These are phyloP conservation scores for Euplagia quadripunctaria DNA, from an alignment of 2,888 invertebrate species.

Conservation along the genomic window DNA sequence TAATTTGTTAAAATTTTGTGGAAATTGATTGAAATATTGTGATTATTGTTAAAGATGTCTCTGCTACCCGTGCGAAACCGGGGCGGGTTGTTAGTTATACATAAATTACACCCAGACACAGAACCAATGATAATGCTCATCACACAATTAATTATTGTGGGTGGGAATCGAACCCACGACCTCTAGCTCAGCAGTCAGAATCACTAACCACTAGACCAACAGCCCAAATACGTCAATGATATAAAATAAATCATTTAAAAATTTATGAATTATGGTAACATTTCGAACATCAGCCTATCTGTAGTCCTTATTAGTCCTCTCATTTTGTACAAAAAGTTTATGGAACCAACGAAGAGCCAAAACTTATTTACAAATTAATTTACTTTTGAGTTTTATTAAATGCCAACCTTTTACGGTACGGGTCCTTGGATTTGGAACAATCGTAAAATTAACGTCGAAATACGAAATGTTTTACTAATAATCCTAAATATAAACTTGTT, in stretches of 20 bases:
- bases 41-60: too few species aligned
- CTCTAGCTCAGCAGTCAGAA: too few species aligned
- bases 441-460: conserved; percentile 47
- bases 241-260: background rate
- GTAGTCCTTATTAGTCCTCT: background rate
- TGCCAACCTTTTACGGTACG: conserved; percentile 24
- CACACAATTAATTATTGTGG: too few species aligned
- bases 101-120: too few species aligned
- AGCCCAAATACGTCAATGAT: background rate
- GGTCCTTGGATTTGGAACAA: conserved; percentile 36
- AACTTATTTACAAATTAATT: conserved; percentile 30
- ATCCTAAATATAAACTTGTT: conserved; percentile 66
- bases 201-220: too few species aligned
- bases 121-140: too few species aligned
- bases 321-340: background rate
- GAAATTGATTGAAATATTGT: too few species aligned
- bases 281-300: background rate
- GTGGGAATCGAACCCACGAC: too few species aligned
- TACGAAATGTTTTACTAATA: conserved; percentile 54
- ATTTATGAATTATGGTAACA: background rate
- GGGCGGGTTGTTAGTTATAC: too few species aligned
- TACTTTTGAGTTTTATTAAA: conserved; percentile 41
- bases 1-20: too few species aligned
- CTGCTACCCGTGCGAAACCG: too few species aligned
- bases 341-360: background rate